phyloP scores from a whole-genome alignment of 2,113 vertebrate genomes.

The Syngnathoides biaculeatus region DNA sequence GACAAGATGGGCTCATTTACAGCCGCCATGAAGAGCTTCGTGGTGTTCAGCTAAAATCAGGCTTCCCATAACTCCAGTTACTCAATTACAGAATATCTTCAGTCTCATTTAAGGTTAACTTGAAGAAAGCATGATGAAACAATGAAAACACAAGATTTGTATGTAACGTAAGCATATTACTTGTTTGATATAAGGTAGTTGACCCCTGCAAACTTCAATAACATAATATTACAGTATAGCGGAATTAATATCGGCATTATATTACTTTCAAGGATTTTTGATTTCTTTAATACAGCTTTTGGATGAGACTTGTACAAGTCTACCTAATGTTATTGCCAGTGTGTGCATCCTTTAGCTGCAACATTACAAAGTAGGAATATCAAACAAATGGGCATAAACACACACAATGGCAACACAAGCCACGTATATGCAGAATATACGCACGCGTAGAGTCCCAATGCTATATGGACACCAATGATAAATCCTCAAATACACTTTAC shows the following conservation, averaged over 20 bases:
- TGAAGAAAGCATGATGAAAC: not conserved
- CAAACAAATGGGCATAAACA: conserved; percentile 19
- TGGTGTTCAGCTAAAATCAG: conserved; percentile 28
- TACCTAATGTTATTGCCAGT: conserved; percentile 4
- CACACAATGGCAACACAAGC: not conserved
- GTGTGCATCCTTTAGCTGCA: not conserved
- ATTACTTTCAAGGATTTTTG: not conserved
- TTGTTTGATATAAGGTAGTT: too few relatives aligned
- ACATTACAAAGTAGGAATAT: conserved; percentile 7
- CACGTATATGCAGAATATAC: conserved; percentile 3
- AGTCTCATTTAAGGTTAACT: not conserved
- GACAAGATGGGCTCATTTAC: conserved; percentile 71
- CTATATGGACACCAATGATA: conserved; percentile 34
- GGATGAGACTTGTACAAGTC: not conserved
- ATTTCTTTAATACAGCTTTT: not conserved
- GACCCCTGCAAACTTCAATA: too few relatives aligned
- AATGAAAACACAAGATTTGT: not conserved
- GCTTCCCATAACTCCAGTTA: conserved; percentile 43
- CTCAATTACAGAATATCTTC: conserved; percentile 40
- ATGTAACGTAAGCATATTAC: too few relatives aligned
- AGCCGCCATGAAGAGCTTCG: conserved; percentile 36
- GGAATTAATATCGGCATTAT: not conserved
- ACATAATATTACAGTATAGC: too few relatives aligned
- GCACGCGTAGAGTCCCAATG: conserved; percentile 7
- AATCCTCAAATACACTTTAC: conserved; percentile 49